These are phyloP conservation scores for Hippocampus guttulatus DNA, from an alignment of 2,113 vertebrate genomes.

Conservation along the genomic window DNA sequence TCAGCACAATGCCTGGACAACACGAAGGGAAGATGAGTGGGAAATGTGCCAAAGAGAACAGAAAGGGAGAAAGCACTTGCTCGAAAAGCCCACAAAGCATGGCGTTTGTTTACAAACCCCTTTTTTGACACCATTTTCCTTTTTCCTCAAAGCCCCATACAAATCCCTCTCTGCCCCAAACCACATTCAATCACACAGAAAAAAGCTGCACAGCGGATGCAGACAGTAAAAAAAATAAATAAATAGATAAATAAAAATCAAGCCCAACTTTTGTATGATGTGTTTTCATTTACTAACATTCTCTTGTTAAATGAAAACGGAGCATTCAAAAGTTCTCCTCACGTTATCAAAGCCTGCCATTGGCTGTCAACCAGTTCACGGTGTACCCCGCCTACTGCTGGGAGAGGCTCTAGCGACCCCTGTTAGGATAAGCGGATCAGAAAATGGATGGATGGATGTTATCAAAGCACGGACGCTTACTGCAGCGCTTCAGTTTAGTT, in stretches of 20 bases:
- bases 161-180: slow-evolving; percentile 23
- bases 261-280: slow-evolving; percentile 17
- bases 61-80: slow-evolving; percentile 43
- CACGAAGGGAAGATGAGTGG: slow-evolving; percentile 57
- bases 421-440: no score
- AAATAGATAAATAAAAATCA: slow-evolving; percentile 31
- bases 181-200: slow-evolving; percentile 26
- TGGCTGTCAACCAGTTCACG: no score
- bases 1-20: slow-evolving; percentile 56
- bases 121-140: slow-evolving; percentile 32
- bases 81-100: slow-evolving; percentile 30
- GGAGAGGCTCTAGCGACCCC: no score
- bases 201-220: slow-evolving; percentile 3
- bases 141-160: slow-evolving; percentile 34
- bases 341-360: no score
- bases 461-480: slow-evolving; percentile 36
- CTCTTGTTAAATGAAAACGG: neutral
- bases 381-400: no score
- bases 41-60: slow-evolving; percentile 64
- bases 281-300: slow-evolving; percentile 41
- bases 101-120: slow-evolving; percentile 57
- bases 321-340: no score
- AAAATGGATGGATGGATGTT: slow-evolving; percentile 1
- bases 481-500: slow-evolving; percentile 9
- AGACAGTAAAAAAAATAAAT: no score